phyloP scores from a whole-genome alignment of 2,888 invertebrate genomes.

The Drosophila nr. medialis region DNA sequence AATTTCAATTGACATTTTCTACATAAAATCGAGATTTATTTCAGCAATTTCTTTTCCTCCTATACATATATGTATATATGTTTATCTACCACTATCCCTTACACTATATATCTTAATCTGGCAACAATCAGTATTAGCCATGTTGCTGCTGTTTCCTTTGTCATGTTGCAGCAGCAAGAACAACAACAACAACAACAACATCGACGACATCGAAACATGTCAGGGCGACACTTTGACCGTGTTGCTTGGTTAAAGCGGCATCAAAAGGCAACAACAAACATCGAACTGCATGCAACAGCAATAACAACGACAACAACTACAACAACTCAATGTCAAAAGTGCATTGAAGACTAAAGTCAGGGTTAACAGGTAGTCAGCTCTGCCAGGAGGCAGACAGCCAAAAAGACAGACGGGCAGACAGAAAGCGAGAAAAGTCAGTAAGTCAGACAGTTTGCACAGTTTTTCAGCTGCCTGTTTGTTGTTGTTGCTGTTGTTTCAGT shows the following conservation, averaged over 20 bases:
- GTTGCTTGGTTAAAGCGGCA: slow-evolving; percentile 46
- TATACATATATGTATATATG: background rate
- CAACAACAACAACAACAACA: slow-evolving; percentile 25
- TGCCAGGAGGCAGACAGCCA: slow-evolving; percentile 36
- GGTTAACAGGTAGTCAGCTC: slow-evolving; percentile 60
- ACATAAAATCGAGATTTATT: background rate
- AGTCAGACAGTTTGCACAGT: slow-evolving; percentile 47
- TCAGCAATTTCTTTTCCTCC: background rate
- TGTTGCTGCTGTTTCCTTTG: slow-evolving; percentile 13
- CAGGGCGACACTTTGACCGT: slow-evolving; percentile 75
- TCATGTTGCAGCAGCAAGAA: slow-evolving; percentile 24
- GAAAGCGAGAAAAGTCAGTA: slow-evolving; percentile 37
- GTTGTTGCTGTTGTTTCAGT: slow-evolving; percentile 11
- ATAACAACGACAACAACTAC: slow-evolving; percentile 39
- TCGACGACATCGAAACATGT: slow-evolving; percentile 64
- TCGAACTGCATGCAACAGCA: slow-evolving; percentile 18
- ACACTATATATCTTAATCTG: slow-evolving; percentile 28
- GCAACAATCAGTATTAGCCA: background rate
- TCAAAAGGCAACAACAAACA: slow-evolving; percentile 11
- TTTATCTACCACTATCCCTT: background rate
- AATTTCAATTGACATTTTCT: background rate
- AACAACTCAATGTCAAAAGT: slow-evolving; percentile 77
- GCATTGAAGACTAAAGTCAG: slow-evolving; percentile 77
- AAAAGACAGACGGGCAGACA: slow-evolving; percentile 19
- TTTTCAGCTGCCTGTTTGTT: slow-evolving; percentile 25